These are phyloP conservation scores for Amphiprion clarkii DNA, from an alignment of 2,797 vertebrate genomes.

Conservation along the genomic window DNA sequence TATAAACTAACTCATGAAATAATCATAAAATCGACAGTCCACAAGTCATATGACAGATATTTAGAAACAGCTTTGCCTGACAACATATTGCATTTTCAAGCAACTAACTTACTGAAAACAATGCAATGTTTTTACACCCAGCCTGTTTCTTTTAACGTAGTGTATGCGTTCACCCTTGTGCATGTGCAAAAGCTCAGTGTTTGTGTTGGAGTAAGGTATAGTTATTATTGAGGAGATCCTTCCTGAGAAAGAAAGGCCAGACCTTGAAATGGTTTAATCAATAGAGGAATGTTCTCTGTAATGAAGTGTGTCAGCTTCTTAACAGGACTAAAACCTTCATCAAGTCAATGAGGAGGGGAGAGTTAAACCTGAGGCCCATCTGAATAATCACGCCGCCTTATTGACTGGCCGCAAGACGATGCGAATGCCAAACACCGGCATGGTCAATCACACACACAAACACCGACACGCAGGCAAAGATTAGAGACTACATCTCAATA, in stretches of 20 bases:
- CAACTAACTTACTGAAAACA: background rate
- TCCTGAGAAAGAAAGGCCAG: slow-evolving; percentile 85
- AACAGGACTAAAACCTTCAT: slow-evolving; percentile 90
- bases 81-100: no score
- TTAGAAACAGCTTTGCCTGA: no score
- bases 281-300: slow-evolving; percentile 92
- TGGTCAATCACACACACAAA: slow-evolving; percentile 46
- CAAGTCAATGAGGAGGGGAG: slow-evolving; percentile 84
- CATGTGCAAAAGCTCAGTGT: slow-evolving; percentile 7
- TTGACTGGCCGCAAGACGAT: slow-evolving; percentile 72
- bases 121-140: background rate
- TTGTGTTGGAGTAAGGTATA: slow-evolving; percentile 47
- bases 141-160: background rate
- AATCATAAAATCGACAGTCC: background rate
- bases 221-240: slow-evolving; percentile 81
- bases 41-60: background rate
- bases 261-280: slow-evolving; percentile 93
- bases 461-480: slow-evolving; percentile 11
- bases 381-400: slow-evolving; percentile 84
- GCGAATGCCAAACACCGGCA: slow-evolving; percentile 65
- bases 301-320: slow-evolving; percentile 95
- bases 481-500: background rate
- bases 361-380: slow-evolving; percentile 82
- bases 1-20: background rate
- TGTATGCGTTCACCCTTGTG: slow-evolving; percentile 7